phyloP scores from a whole-genome alignment of 1,140 invertebrate genomes.

The Ditylenchus dipsaci region DNA sequence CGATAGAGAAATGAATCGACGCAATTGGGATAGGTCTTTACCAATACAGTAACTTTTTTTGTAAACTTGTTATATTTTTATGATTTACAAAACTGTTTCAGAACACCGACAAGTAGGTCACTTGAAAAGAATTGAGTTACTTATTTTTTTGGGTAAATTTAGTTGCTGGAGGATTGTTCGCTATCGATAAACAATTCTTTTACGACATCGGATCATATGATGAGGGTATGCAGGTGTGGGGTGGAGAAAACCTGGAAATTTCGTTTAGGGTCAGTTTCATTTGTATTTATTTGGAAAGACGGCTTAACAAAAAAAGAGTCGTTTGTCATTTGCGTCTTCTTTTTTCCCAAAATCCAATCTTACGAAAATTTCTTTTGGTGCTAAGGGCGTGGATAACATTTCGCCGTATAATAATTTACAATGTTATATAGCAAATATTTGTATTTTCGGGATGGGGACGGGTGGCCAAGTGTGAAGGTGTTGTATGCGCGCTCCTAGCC shows the following conservation, averaged over 20 bases:
- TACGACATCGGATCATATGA: slow-evolving; percentile 73
- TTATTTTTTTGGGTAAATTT: too few species aligned
- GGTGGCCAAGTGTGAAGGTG: too few species aligned
- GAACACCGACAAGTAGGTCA: slow-evolving; percentile 39
- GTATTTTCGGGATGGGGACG: too few species aligned
- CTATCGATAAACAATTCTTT: slow-evolving; percentile 44
- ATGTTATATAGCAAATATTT: too few species aligned
- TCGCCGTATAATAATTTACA: too few species aligned
- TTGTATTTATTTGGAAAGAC: background rate
- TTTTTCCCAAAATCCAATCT: too few species aligned
- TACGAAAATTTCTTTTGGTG: too few species aligned
- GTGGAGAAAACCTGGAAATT: slow-evolving; percentile 70
- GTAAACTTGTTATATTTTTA: background rate
- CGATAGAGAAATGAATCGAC: slow-evolving; percentile 44
- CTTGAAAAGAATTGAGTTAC: too few species aligned
- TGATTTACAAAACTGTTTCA: slow-evolving; percentile 1
- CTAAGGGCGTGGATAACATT: too few species aligned
- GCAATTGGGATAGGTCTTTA: slow-evolving; percentile 43
- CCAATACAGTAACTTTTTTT: slow-evolving; percentile 37
- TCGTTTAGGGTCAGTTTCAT: slow-evolving; percentile 60
- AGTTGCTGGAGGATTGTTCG: slow-evolving; percentile 44
- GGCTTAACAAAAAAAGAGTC: background rate
- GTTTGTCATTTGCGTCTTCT: too few species aligned
- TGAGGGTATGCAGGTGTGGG: slow-evolving; percentile 94
- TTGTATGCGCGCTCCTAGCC: too few species aligned